Conservation (phyloP, 2,797 vertebrate species). For the Liparis tanakae region DNA sequence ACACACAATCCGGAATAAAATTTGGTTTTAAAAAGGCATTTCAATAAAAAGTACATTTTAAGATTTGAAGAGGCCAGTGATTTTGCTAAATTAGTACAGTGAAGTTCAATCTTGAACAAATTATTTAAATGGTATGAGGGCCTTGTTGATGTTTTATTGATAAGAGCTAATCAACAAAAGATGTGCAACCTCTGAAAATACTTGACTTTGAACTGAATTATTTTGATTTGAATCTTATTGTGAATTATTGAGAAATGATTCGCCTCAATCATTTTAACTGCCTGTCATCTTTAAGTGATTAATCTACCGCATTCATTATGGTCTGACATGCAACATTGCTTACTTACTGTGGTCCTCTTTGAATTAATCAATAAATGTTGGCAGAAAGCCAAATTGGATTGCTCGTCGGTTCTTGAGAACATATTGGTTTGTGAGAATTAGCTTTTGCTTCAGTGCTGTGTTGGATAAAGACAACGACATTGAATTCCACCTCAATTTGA, state of each 20-base stretch:
- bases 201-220: not conserved
- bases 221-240: not conserved
- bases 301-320: conserved; percentile 28
- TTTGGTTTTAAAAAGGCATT: too few species aligned
- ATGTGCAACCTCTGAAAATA: not conserved
- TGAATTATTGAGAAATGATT: conserved; percentile 13
- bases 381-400: conserved; percentile 23
- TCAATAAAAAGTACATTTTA: not conserved
- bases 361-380: conserved; percentile 44
- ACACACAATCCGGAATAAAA: not conserved
- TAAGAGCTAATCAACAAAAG: not conserved
- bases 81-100: not conserved
- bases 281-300: conserved; percentile 36
- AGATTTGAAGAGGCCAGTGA: not conserved
- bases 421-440: conserved; percentile 15
- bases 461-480: conserved; percentile 1
- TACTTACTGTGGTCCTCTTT: conserved; percentile 10
- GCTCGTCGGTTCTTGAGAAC: conserved; percentile 8
- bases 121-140: not conserved
- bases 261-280: not conserved
- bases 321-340: conserved; percentile 29
- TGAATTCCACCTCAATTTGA: not conserved
- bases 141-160: not conserved
- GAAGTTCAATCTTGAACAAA: not conserved
- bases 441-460: not conserved